phyloP scores from a whole-genome alignment of 2,113 vertebrate species.

The Eolophus roseicapilla region DNA sequence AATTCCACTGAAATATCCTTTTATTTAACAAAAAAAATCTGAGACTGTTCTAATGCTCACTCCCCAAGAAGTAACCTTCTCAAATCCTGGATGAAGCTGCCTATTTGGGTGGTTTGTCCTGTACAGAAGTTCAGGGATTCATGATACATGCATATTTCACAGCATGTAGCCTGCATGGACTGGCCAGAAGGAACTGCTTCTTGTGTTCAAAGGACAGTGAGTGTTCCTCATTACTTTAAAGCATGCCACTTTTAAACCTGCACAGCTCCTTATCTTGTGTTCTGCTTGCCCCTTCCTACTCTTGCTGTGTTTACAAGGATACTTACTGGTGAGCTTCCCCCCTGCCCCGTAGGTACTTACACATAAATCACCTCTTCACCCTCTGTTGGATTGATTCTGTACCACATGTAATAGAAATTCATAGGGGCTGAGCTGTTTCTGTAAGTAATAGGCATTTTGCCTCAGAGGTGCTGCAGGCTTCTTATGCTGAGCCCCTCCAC shows the following conservation, averaged over 20 bases:
- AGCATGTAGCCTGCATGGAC: not conserved
- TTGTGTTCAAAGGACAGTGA: not conserved
- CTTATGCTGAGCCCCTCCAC: accelerated
- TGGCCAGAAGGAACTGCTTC: not conserved
- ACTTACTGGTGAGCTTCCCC: not conserved
- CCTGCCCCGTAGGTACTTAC: not conserved
- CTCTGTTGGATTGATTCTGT: not conserved
- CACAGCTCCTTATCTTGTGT: not conserved
- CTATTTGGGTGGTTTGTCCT: not conserved
- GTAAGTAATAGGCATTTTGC: not conserved
- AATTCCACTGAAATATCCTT: not conserved
- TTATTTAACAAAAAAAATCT: not conserved
- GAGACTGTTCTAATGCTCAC: accelerated
- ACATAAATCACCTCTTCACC: not conserved
- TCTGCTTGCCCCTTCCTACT: not conserved
- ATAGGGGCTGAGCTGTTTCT: not conserved
- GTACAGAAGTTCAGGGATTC: not conserved
- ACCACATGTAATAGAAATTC: not conserved
- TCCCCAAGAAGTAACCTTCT: not conserved
- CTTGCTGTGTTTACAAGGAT: not conserved
- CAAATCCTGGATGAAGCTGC: not conserved
- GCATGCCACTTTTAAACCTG: accelerated
- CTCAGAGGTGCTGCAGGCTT: not conserved
- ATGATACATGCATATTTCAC: accelerated
- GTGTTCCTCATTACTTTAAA: not conserved